Base-by-base conservation (phyloP, 2,888 invertebrate species). In the Drepana falcataria region DNA sequence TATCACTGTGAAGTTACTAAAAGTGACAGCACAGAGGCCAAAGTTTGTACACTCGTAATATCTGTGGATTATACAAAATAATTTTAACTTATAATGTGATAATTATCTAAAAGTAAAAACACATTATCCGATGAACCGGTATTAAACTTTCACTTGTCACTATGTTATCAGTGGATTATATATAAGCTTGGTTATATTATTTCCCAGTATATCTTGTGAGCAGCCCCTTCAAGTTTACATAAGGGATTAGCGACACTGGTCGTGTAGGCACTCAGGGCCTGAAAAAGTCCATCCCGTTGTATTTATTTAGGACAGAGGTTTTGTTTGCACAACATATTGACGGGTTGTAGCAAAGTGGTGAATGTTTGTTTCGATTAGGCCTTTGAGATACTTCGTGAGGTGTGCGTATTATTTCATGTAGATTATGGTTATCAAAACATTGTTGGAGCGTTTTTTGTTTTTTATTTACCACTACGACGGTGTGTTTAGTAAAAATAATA, bases 221-320 rank as follows among this genome's bases (percentile, higher is more conserved):
- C 41, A 40, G 1, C 35, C 21, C 37, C 49, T 35, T 49, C 35
- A 6, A 49, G 51, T 51, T 51, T 51, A 51, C 40, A 40, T 40
- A 34, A 40, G 7, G 40, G 51, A 51, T 51, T 51, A 41, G 6
- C 51, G 33, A 40, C 35, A 47, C 49, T 57, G 56, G 53, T 57
- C 51, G 48, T 52, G 21, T 54, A 52, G 35, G 55, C 58, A 49
- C 51, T 48, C 33, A 49, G 37, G 2, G 49, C 47, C 51, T 62
- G 54, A 51, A 55, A 65, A 65, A 55, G 70, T 59, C 65, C 53
- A 57, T 63, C 59, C 56, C 48, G 49, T 55, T 57, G 52, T 67
- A 63, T 71, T 69, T 71, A 62, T 66, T 63, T 53, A 66, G 68
- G 70, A 68, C 63, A 65, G 64, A 65, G 59, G 67, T 58, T 59